These are phyloP conservation scores for Nysson spinosus DNA, from an alignment of 2,888 invertebrate genomes.

Conservation along the genomic window DNA sequence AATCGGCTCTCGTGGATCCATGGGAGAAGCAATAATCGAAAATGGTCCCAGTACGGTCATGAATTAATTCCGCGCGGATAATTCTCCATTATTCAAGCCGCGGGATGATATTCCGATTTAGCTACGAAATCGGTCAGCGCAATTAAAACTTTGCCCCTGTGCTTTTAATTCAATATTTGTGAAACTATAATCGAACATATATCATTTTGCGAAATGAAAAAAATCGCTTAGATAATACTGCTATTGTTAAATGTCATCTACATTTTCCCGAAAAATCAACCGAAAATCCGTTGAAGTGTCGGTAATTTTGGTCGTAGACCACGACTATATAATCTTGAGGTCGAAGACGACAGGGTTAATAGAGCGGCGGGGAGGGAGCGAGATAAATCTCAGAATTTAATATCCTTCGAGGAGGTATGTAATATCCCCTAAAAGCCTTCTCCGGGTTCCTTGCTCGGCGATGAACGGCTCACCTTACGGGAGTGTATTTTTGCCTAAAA, in stretches of 20 bases:
- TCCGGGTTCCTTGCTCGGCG: slow-evolving; percentile 11
- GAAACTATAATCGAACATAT: neutral
- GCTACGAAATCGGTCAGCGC: slow-evolving; percentile 26
- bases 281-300: slow-evolving; percentile 12
- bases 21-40: slow-evolving; percentile 52
- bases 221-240: too few species aligned
- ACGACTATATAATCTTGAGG: slow-evolving; percentile 47
- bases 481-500: slow-evolving; percentile 50
- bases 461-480: slow-evolving; percentile 10
- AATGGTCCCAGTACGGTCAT: slow-evolving; percentile 46
- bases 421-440: slow-evolving; percentile 72
- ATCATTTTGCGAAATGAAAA: neutral
- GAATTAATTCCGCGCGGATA: slow-evolving; percentile 64
- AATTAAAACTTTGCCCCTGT: slow-evolving; percentile 40
- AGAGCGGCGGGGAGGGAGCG: slow-evolving; percentile 47
- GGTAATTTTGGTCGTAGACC: slow-evolving; percentile 23
- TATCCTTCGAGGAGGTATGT: slow-evolving; percentile 73
- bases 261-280: slow-evolving; percentile 38
- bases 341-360: slow-evolving; percentile 46
- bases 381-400: slow-evolving; percentile 75
- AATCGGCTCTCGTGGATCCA: slow-evolving; percentile 47
- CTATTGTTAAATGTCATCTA: too few species aligned
- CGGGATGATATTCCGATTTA: slow-evolving; percentile 61
- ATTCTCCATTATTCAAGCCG: slow-evolving; percentile 68
- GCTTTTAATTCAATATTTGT: slow-evolving; percentile 5